phyloP scores from a whole-genome alignment of 2,888 invertebrate genomes.

The Spialia ferax region DNA sequence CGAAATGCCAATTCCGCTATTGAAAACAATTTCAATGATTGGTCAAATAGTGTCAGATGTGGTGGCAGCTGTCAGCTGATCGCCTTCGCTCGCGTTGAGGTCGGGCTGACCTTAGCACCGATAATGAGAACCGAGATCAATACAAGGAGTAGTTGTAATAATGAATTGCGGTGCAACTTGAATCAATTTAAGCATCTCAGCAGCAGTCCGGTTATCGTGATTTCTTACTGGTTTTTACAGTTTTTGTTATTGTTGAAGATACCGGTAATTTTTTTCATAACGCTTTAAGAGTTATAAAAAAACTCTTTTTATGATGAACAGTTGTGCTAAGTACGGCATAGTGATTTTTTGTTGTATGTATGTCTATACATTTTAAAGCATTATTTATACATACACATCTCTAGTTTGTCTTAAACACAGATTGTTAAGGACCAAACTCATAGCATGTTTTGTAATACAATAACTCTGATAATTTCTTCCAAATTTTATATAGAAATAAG shows the following conservation, averaged over 20 bases:
- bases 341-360: too few relatives aligned
- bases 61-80: slow-evolving; percentile 38
- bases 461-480: too few relatives aligned
- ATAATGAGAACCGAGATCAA: slow-evolving; percentile 30
- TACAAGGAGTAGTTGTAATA: slow-evolving; percentile 2
- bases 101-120: slow-evolving; percentile 52
- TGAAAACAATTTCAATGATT: neutral
- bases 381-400: too few relatives aligned
- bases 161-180: slow-evolving; percentile 1
- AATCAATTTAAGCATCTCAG: neutral
- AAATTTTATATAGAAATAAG: too few relatives aligned
- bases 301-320: too few relatives aligned
- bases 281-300: too few relatives aligned
- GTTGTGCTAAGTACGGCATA: too few relatives aligned
- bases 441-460: too few relatives aligned
- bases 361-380: too few relatives aligned
- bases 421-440: too few relatives aligned
- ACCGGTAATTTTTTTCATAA: too few relatives aligned
- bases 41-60: slow-evolving; percentile 2
- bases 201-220: neutral
- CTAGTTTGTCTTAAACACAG: too few relatives aligned
- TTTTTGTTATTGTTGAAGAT: neutral
- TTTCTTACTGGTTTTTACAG: neutral
- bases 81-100: slow-evolving; percentile 47
- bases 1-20: neutral